Base-by-base conservation (phyloP, 2,113 vertebrate species). In the Nematolebias whitei region DNA sequence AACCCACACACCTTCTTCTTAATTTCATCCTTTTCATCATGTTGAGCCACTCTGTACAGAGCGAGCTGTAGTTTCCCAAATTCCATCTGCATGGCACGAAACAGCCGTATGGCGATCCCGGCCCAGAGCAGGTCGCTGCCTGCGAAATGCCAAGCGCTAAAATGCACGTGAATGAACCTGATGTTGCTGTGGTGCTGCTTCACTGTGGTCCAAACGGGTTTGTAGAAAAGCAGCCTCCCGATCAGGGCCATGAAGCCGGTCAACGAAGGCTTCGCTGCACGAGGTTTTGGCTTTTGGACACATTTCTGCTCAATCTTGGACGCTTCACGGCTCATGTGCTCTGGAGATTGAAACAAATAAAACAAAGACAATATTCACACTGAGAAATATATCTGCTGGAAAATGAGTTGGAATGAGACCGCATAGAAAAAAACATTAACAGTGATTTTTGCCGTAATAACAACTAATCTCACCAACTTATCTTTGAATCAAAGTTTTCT, bases 91-190 rank as follows among this genome's bases (percentile, higher is more conserved):
- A 98, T 64, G 69, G 63, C 82, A 3, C 93, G 85, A 44, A 95
- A 94, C 35, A 99, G 82, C 0, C 95, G 94, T 48, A 96, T 94
- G 63, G 95, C 95, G 67, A 99, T 44, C 0, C 95, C 96, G 0
- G 97, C 97, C 97, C 97, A 99, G 0, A 99, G 91, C 60, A 95
- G 90, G 90, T 99, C 97, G 0, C 95, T 95, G 47, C 97, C 96
- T 0, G 95, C 93, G 68, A 96, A 98, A 2, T 99, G 94, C 97
- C 97, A 99, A 45, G 97, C 97, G 26, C 95, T 98, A 74, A 98
- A 98, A 68, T 94, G 88, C 29, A 98, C 90, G 84, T 95, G 93
- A 60, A 98, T 74, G 84, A 96, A 98, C 1, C 94, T 67, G 0
- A 95, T 64, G 66, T 92, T 91, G 45, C 82, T 86, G 2, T 92